These are phyloP conservation scores for Odocoileus virginianus DNA, from an alignment of 2,113 vertebrate species.

Conservation along the genomic window DNA sequence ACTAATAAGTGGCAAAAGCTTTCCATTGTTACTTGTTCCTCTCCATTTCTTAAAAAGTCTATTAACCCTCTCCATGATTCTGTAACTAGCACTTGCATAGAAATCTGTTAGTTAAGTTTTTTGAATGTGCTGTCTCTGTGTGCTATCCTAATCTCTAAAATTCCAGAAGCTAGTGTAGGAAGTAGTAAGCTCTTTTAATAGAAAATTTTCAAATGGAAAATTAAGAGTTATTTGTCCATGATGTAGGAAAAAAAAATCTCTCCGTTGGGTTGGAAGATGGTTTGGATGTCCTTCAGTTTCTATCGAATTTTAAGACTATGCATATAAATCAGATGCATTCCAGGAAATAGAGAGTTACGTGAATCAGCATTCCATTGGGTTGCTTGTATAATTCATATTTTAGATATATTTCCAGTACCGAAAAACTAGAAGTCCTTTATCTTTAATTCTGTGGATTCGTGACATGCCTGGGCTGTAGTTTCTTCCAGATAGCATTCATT, in stretches of 20 bases:
- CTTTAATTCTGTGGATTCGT: not conserved
- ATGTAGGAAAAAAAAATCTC: not conserved
- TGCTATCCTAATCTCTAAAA: not conserved
- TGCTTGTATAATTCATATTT: not conserved
- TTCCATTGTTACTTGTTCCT: not conserved
- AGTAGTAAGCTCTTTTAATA: not conserved
- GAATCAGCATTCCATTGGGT: not conserved
- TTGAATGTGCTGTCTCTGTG: not conserved
- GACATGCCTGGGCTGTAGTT: not conserved
- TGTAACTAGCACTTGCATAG: not conserved
- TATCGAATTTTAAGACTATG: not conserved
- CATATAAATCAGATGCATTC: not conserved
- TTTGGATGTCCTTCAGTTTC: not conserved
- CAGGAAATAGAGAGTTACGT: not conserved
- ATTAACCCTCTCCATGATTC: not conserved
- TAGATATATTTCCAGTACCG: not conserved
- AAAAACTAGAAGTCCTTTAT: not conserved
- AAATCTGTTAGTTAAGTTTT: not conserved
- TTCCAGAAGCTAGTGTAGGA: not conserved
- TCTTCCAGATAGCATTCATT: not conserved
- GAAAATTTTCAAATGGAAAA: not conserved
- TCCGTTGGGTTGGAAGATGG: not conserved
- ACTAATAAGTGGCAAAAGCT: not conserved
- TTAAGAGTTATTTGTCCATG: not conserved
- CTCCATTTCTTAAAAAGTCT: not conserved